phyloP scores from a whole-genome alignment of 2,888 invertebrate species.

The Nephrocerus scutellatus region DNA sequence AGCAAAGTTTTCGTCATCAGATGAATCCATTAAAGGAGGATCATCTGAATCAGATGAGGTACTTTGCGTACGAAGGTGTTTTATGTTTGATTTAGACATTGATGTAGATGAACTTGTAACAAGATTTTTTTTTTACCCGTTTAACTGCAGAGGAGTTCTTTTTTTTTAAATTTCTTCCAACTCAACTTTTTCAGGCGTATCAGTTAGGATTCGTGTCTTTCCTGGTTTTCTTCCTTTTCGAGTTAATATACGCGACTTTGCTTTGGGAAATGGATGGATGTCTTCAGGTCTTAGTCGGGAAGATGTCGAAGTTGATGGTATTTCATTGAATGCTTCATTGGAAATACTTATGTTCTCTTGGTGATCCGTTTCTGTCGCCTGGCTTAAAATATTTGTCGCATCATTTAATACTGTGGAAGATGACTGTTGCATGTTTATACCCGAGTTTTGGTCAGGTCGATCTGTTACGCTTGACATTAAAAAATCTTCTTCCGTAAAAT shows the following conservation, averaged over 20 bases:
- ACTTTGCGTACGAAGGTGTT: background rate
- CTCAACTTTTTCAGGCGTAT: conserved; percentile 7
- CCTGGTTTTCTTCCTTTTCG: conserved; percentile 5
- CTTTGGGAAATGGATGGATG: conserved; percentile 3
- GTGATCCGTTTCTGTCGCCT: too few relatives aligned
- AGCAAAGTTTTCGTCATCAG: conserved; percentile 8
- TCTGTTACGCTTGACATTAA: background rate
- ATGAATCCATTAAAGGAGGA: conserved; percentile 1
- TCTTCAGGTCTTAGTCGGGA: background rate
- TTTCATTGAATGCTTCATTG: background rate
- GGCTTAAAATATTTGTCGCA: too few relatives aligned
- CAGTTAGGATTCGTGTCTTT: conserved; percentile 2
- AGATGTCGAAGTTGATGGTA: background rate
- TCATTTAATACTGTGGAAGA: background rate
- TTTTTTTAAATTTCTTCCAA: conserved; percentile 1
- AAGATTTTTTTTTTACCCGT: conserved; percentile 6
- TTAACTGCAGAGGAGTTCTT: conserved; percentile 1
- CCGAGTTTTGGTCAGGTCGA: background rate
- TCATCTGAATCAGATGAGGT: conserved; percentile 1
- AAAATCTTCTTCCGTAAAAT: background rate
- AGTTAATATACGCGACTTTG: conserved; percentile 1
- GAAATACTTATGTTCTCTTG: too few relatives aligned
- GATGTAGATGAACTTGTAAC: background rate
- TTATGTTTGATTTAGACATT: too few relatives aligned
- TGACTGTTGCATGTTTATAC: conserved; percentile 1